Percentiles rank a stretch among this genome's conserved stretches.
Conservation (phyloP, 2,113 vertebrate genomes). For the Oxyruncus cristatus region DNA sequence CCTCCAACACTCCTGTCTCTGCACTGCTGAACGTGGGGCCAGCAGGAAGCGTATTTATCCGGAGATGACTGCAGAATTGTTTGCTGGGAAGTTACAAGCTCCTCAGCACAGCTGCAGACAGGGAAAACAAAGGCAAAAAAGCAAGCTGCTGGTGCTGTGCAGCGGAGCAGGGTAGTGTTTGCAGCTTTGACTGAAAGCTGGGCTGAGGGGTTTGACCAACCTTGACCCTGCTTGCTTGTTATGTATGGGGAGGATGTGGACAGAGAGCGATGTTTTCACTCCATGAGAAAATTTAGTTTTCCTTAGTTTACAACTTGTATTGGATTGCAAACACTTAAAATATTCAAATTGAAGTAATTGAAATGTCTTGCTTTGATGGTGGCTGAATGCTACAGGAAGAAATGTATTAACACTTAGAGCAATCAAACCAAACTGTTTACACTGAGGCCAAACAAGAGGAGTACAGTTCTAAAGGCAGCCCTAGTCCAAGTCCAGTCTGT, state of each 20-base stretch:
- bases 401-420: background rate
- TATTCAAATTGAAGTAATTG: background rate
- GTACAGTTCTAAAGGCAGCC: background rate
- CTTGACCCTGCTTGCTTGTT: background rate
- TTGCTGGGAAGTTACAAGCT: background rate
- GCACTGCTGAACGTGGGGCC: background rate
- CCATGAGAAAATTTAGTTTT: background rate
- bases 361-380: background rate
- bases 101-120: background rate
- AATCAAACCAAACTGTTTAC: background rate
- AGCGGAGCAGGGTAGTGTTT: background rate
- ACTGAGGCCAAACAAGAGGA: background rate
- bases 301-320: background rate
- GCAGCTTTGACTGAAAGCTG: background rate
- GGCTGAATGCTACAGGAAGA: background rate
- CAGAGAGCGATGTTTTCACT: background rate
- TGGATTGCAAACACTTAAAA: background rate
- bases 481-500: background rate
- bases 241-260: background rate
- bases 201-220: background rate
- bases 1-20: fast-evolving
- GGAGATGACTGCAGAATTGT: background rate
- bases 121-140: background rate
- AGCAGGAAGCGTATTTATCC: background rate
- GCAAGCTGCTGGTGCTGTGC: background rate